Percentiles rank a stretch among this genome's conserved stretches.
Conservation (phyloP, 2,113 vertebrate species). For the Pavo muticus region DNA sequence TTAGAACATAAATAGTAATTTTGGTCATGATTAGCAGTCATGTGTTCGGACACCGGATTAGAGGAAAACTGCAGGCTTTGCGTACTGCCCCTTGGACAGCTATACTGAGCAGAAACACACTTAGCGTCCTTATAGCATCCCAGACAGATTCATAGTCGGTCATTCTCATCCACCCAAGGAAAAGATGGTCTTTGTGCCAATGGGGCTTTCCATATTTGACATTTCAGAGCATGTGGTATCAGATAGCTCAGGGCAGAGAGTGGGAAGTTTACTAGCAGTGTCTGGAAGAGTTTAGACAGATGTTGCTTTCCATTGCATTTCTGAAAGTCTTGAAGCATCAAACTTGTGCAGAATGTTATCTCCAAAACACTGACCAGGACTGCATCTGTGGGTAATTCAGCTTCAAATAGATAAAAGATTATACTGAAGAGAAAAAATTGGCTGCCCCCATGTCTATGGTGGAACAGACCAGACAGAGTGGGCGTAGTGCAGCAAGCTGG, state of each 20-base stretch:
- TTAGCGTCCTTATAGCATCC: background rate
- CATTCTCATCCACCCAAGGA: background rate
- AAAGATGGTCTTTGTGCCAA: background rate
- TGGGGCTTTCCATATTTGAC: background rate
- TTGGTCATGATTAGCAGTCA: rapidly evolving
- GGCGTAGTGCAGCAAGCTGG: background rate
- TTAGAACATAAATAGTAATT: background rate
- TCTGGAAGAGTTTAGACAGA: conserved; percentile 29
- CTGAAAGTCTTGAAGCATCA: background rate
- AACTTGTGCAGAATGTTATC: background rate
- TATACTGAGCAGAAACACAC: background rate
- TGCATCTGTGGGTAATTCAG: rapidly evolving
- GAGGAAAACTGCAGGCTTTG: background rate
- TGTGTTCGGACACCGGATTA: background rate
- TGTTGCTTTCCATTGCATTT: conserved; percentile 4
- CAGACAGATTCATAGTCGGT: background rate
- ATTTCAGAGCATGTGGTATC: background rate
- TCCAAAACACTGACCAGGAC: background rate
- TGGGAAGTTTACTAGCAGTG: conserved; percentile 13
- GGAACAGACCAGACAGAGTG: background rate
- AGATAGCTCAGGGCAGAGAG: background rate
- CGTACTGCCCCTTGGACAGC: background rate
- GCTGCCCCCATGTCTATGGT: background rate
- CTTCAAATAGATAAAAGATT: background rate
- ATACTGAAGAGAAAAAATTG: background rate